These are phyloP conservation scores for Hippocampus kuda DNA, from an alignment of 2,797 vertebrate species.

Conservation along the genomic window DNA sequence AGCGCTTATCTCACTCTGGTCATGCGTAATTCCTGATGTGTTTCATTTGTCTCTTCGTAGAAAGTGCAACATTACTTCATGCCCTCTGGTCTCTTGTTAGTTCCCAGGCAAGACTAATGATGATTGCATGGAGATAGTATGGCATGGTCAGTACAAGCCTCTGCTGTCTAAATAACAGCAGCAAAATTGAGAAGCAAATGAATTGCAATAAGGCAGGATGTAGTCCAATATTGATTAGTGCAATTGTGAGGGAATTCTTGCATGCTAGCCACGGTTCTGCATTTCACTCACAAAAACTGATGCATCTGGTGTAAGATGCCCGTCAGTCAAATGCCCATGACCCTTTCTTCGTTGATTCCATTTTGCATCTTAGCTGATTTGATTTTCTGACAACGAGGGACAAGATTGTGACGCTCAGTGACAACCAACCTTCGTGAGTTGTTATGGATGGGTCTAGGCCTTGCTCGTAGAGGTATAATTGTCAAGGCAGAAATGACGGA, in stretches of 20 bases:
- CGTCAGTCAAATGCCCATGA: not conserved
- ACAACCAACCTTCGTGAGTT: not conserved
- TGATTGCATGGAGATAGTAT: not conserved
- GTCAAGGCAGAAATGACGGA: not conserved
- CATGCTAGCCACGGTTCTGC: not conserved
- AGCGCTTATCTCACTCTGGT: constrained; percentile 58
- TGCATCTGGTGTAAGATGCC: not conserved
- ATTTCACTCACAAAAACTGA: not conserved
- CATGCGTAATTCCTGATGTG: constrained; percentile 56
- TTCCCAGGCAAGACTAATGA: constrained; percentile 18
- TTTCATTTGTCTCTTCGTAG: constrained; percentile 51
- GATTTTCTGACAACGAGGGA: constrained; percentile 2
- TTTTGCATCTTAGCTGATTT: not conserved
- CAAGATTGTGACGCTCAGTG: not conserved
- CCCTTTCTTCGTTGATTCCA: not conserved
- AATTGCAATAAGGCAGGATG: not conserved
- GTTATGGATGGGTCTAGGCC: not conserved
- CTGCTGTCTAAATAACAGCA: constrained; percentile 16
- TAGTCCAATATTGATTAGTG: not conserved
- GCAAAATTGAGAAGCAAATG: constrained; percentile 1
- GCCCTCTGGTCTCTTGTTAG: constrained; percentile 39
- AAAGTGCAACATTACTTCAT: constrained; percentile 40
- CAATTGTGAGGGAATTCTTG: not conserved
- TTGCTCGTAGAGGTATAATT: not conserved
- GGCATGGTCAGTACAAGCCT: constrained; percentile 21